These are phyloP conservation scores for Phalloptychus januarius DNA, from an alignment of 2,797 vertebrate species.

Conservation along the genomic window DNA sequence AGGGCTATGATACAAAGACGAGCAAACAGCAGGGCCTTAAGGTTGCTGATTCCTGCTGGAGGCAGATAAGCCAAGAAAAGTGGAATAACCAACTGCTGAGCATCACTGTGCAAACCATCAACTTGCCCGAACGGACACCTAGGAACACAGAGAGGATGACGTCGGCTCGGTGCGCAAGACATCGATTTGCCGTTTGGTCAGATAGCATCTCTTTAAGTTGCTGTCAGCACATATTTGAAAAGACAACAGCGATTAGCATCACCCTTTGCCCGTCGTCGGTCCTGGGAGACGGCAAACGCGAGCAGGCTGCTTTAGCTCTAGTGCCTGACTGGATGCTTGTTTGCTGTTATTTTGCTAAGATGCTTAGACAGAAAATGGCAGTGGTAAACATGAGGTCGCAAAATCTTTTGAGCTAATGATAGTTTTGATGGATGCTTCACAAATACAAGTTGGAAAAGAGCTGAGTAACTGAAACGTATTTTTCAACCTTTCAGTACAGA, in stretches of 20 bases:
- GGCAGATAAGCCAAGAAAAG: conserved; percentile 70
- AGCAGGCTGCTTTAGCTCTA: conserved; percentile 7
- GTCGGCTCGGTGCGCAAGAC: conserved; percentile 48
- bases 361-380: conserved; percentile 27
- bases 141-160: conserved; percentile 50
- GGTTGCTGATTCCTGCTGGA: conserved; percentile 64
- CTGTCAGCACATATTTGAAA: conserved; percentile 72
- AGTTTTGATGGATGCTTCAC: not conserved
- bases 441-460: conserved; percentile 21
- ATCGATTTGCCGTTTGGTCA: conserved; percentile 72
- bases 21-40: conserved; percentile 48
- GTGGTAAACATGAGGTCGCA: conserved; percentile 21
- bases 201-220: conserved; percentile 69
- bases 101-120: conserved; percentile 79
- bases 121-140: conserved; percentile 65
- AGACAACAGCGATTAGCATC: conserved; percentile 70
- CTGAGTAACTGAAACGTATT: conserved; percentile 11
- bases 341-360: conserved; percentile 10
- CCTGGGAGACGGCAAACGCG: conserved; percentile 19
- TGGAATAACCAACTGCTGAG: conserved; percentile 78
- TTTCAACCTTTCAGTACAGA: not conserved
- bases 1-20: conserved; percentile 47
- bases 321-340: conserved; percentile 14
- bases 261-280: conserved; percentile 47
- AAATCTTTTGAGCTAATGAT: not conserved